Percentiles rank a stretch among this genome's conserved stretches.
Conservation (phyloP, 2,888 invertebrate species). For the Melipona beecheii region DNA sequence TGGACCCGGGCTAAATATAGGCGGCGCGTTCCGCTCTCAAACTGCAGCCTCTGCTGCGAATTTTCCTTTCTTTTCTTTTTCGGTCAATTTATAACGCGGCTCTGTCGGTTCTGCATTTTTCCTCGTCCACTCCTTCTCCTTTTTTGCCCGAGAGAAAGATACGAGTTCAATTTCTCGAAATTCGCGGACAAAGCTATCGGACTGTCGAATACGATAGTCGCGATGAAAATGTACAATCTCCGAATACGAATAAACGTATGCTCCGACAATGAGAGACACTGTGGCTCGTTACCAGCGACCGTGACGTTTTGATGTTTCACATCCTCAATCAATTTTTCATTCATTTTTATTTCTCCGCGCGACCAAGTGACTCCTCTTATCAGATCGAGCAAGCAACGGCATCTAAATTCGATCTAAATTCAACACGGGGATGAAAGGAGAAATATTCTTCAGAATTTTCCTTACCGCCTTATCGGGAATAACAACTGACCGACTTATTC, state of each 20-base stretch:
- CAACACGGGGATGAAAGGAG: not conserved
- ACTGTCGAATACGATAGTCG: too few species aligned
- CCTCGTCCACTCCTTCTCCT: too few species aligned
- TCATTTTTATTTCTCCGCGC: too few species aligned
- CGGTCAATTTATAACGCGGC: not conserved
- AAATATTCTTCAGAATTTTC: not conserved
- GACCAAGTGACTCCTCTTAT: not conserved
- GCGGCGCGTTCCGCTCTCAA: not conserved
- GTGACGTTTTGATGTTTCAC: not conserved
- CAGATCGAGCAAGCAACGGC: not conserved
- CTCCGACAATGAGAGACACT: not conserved
- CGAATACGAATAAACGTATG: not conserved
- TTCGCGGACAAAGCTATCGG: not conserved
- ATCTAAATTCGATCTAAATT: not conserved
- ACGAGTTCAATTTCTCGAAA: not conserved
- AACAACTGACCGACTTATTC: not conserved
- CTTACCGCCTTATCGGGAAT: not conserved
- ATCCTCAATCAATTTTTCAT: not conserved
- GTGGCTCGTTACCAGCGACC: not conserved
- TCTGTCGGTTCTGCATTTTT: not conserved
- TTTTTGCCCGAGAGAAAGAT: not conserved
- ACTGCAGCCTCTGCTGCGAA: not conserved
- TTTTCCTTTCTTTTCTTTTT: not conserved
- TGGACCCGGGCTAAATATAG: not conserved
- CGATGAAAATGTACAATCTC: not conserved